Percentiles rank a stretch among this genome's conserved stretches.
These are phyloP conservation scores for Nanorana parkeri DNA, from an alignment of 2,113 vertebrate species.

Conservation along the genomic window DNA sequence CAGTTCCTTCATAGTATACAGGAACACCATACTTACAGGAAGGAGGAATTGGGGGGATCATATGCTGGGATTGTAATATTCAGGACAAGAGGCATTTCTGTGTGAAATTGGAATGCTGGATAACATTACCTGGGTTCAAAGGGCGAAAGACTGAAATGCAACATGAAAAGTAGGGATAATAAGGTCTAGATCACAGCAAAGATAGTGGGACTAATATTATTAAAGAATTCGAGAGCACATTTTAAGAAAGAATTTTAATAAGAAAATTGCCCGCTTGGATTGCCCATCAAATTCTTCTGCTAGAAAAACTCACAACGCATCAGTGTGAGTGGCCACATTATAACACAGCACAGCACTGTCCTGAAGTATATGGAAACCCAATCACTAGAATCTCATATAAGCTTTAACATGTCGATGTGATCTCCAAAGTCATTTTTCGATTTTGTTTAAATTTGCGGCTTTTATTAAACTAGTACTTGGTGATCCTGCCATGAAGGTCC, in stretches of 20 bases:
- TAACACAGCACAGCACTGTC: neutral
- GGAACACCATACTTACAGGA: neutral
- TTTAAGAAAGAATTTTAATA: constrained; percentile 36
- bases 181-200: constrained; percentile 4
- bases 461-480: no score
- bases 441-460: no score
- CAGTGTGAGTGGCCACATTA: neutral
- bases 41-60: neutral
- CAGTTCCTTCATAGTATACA: neutral
- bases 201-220: constrained; percentile 11
- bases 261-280: constrained; percentile 12
- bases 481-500: no score
- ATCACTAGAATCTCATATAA: no score
- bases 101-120: neutral
- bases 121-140: constrained; percentile 30
- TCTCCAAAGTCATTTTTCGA: no score
- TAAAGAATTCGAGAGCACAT: constrained; percentile 13
- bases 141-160: neutral
- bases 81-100: neutral
- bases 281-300: constrained; percentile 1
- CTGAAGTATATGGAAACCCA: neutral
- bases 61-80: neutral
- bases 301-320: neutral
- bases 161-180: constrained; percentile 18
- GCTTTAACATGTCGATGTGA: no score